Percentiles rank a stretch among this genome's conserved stretches.
Conservation (phyloP, 2,888 invertebrate species). For the Leucania comma region DNA sequence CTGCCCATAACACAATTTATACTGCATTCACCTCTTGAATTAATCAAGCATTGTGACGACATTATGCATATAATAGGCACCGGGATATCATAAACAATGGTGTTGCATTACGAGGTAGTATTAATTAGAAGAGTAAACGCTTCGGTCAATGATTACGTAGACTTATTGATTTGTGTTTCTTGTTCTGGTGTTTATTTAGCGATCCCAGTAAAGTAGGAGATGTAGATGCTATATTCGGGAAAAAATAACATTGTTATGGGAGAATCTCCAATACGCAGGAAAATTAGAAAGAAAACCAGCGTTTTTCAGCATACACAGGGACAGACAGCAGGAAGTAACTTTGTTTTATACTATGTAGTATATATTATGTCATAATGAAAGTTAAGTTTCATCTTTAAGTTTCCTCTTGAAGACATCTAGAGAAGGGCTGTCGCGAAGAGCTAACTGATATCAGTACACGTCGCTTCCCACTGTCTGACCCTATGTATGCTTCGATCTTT, state of each 20-base stretch:
- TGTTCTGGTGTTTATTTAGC: conserved; percentile 6
- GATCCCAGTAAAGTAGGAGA: neutral
- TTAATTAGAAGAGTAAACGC: conserved; percentile 58
- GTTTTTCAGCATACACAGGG: no score
- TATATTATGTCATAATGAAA: no score
- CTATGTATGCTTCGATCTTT: no score
- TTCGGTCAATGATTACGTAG: conserved; percentile 28
- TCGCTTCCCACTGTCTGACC: no score
- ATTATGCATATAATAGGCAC: conserved; percentile 66
- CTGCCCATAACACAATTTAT: conserved; percentile 78
- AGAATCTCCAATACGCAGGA: no score
- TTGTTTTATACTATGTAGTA: no score
- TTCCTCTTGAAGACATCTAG: no score
- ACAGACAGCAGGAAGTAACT: no score
- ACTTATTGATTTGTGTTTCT: conserved; percentile 34
- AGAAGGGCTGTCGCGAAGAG: no score
- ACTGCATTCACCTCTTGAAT: conserved; percentile 74
- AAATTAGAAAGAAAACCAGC: neutral
- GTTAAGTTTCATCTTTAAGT: no score
- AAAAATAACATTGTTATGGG: no score
- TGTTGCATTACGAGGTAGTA: conserved; percentile 65
- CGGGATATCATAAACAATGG: conserved; percentile 75
- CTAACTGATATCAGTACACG: no score
- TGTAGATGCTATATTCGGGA: neutral
- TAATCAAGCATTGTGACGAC: conserved; percentile 77